Evolutionary conservation across 2,797 vertebrate genomes (phyloP).

Genomic region (Helicolenus hilgendorfi): DNA sequence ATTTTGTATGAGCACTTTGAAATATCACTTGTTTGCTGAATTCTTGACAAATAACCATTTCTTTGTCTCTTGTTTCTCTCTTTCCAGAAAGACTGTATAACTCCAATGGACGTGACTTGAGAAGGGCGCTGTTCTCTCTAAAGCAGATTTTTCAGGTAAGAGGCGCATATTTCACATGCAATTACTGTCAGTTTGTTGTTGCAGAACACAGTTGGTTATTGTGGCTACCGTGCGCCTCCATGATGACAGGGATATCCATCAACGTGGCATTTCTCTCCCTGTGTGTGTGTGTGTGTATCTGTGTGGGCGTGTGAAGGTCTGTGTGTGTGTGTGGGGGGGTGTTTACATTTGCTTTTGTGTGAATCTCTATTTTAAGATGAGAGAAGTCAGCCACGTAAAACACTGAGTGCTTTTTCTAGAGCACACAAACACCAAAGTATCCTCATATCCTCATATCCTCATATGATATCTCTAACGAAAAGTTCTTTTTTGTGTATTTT

Average conservation of each 20-base stretch:
- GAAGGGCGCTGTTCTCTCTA: conserved; percentile 96
- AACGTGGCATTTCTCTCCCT: conserved; percentile 62
- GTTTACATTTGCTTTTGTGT: conserved; percentile 45
- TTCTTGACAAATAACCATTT: background rate
- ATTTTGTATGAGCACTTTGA: background rate
- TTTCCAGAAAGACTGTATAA: conserved; percentile 96
- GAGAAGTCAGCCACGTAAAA: conserved; percentile 40
- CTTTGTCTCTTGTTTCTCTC: conserved; percentile 53
- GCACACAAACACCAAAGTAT: background rate
- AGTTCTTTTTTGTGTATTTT: background rate
- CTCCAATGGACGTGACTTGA: conserved; percentile 95
- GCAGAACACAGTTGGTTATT: conserved; percentile 57
- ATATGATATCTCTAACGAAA: background rate
- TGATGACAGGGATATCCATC: conserved; percentile 71
- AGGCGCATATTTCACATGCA: conserved; percentile 41
- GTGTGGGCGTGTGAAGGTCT: background rate
- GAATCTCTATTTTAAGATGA: conserved; percentile 66
- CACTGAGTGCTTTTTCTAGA: conserved; percentile 28
- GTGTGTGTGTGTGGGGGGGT: background rate
- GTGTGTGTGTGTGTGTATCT: conserved; percentile 12
- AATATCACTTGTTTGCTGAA: background rate
- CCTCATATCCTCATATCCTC: background rate
- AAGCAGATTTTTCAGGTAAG: conserved; percentile 99
- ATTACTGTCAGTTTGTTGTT: conserved; percentile 64
- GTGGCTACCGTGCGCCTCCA: conserved; percentile 61